Evolutionary conservation across 2,797 vertebrate genomes (phyloP).

Genomic region (Hydrocynus forskahlii): DNA sequence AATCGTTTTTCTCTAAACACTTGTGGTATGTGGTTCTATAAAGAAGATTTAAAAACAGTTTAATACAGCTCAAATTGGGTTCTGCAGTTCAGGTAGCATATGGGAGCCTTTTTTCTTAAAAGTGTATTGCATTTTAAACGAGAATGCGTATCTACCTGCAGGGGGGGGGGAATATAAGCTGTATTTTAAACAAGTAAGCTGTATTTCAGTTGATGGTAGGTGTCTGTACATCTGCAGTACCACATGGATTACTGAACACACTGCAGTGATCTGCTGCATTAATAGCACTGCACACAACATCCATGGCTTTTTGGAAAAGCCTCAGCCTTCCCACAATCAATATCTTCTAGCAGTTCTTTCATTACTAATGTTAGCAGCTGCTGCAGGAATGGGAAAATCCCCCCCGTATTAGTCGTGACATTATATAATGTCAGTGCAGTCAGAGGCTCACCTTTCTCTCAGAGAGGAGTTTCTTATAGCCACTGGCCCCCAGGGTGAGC

Average conservation of each 20-base stretch:
- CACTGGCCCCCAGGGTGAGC: constrained; percentile 87
- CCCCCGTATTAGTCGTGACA: neutral
- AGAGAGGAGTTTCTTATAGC: constrained; percentile 90
- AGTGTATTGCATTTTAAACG: neutral
- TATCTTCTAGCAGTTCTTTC: constrained; percentile 51
- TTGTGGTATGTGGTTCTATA: no score
- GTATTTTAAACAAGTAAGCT: neutral
- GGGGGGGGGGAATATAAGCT: neutral
- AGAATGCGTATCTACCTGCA: neutral
- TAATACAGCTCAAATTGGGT: no score
- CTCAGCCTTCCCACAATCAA: constrained; percentile 65
- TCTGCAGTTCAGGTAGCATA: no score
- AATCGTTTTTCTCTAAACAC: no score
- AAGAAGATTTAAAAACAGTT: no score
- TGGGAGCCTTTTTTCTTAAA: neutral
- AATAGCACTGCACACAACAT: constrained; percentile 42
- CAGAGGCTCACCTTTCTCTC: constrained; percentile 89
- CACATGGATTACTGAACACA: constrained; percentile 5
- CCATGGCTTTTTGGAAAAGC: constrained; percentile 59
- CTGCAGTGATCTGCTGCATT: constrained; percentile 63
- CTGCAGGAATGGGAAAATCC: neutral
- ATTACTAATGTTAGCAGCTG: constrained; percentile 13
- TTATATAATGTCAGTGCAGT: neutral
- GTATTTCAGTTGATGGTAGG: neutral
- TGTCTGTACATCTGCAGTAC: neutral